phyloP scores from a whole-genome alignment of 2,113 vertebrate species.

The Apistogramma diplotaenia region DNA sequence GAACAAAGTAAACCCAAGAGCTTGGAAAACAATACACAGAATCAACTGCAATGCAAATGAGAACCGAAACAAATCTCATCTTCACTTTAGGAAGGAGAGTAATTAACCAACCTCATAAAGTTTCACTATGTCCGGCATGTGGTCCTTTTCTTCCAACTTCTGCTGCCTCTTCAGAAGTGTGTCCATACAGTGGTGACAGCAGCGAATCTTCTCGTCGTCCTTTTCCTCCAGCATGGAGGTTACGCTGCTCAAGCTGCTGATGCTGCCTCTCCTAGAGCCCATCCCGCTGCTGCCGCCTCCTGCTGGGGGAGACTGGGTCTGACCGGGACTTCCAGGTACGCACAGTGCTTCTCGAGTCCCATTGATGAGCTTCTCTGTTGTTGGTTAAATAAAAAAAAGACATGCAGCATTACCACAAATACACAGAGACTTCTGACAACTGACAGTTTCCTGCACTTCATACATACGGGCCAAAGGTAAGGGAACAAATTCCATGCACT shows the following conservation, averaged over 20 bases:
- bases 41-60: not conserved
- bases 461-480: conserved; percentile 88
- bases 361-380: conserved; percentile 87
- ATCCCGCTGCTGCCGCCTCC: conserved; percentile 70
- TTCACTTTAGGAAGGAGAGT: not conserved
- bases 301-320: conserved; percentile 63
- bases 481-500: conserved; percentile 89
- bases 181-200: conserved; percentile 92
- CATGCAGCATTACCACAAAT: not conserved
- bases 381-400: not conserved
- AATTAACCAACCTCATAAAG: conserved; percentile 86
- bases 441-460: not conserved
- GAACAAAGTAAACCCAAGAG: conserved; percentile 14
- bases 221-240: conserved; percentile 94
- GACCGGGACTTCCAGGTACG: conserved; percentile 80
- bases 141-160: conserved; percentile 90
- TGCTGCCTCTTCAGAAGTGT: conserved; percentile 87
- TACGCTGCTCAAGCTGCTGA: conserved; percentile 90
- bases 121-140: conserved; percentile 85
- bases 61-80: not conserved
- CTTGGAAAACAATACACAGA: not conserved
- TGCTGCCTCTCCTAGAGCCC: conserved; percentile 87
- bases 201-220: conserved; percentile 92
- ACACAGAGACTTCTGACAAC: not conserved
- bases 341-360: conserved; percentile 86